Base-by-base conservation (phyloP, 1,140 invertebrate species). In the Dolichoris vasculosae region DNA sequence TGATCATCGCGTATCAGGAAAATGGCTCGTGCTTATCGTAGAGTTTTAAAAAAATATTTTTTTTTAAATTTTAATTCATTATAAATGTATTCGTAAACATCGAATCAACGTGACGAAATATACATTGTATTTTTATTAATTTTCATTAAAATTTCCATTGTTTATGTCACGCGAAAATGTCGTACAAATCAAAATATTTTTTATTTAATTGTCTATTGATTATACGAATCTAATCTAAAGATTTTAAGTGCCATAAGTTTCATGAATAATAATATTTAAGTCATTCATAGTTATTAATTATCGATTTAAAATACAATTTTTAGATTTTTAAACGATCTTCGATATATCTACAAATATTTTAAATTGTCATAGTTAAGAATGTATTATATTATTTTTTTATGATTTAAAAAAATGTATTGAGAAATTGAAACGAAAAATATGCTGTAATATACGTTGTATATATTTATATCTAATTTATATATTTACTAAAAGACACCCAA, bases 1-100 rank as follows among this genome's bases (percentile, higher is more conserved):
- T 75, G 30, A 32, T 69, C 32, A 38, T n/a, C 20, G 20, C 43
- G 48, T 78, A 67, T 78, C 40, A 77, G 82, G 82, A 78, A 84
- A 84, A 67, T 67, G 30, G 59, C 43, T 78, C 23, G 23, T 38
- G 55, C 23, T 71, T 51, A 71, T 40, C 82, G 35, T n/a, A 23
- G 20, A 17, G 26, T 75, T 63, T 59, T 26, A 76, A 38, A 76
- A 83, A 83, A 73, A 17, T 64, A 15, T 75, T 46, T 30, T 43
- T 43, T 76, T 67, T 67, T 13, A 35, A 73, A 73, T 59, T 40
- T 69, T 7, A 23, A 13, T 46, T 38, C 38, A 59, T 55, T 6
- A 30, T 69, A 2, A 40, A 73, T 73, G 38, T 7, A 43, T 43
- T 38, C 32, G 38, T 73, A 73, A 73, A 73, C 69, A 73, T 43